phyloP scores from a whole-genome alignment of 1,140 invertebrate genomes.

The Orchesella cincta region DNA sequence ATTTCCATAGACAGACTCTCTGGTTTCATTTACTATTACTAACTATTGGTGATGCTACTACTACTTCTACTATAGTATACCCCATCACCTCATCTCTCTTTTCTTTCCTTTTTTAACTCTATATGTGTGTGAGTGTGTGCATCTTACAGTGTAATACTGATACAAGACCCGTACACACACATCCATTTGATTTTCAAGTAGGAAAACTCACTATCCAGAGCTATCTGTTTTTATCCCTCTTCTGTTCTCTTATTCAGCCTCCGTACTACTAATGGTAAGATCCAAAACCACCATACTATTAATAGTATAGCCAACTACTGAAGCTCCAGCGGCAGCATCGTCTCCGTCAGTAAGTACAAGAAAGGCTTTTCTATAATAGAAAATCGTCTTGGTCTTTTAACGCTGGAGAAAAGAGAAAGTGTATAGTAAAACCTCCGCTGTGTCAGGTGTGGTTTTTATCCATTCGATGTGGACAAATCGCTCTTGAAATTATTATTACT shows the following conservation, averaged over 20 bases:
- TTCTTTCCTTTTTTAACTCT: neutral
- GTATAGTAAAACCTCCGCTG: constrained; percentile 6
- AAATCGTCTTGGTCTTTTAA: constrained; percentile 3
- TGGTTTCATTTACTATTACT: neutral
- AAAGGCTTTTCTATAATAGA: neutral
- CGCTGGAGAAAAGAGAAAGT: constrained; percentile 19
- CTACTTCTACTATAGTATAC: neutral
- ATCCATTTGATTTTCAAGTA: neutral
- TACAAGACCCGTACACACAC: neutral
- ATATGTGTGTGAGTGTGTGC: neutral
- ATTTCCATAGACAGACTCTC: constrained; percentile 1
- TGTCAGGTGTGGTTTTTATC: constrained; percentile 29
- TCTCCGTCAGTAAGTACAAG: neutral
- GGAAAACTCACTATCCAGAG: neutral
- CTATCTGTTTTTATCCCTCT: constrained; percentile 9
- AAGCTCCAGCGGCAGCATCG: neutral
- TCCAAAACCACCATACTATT: neutral
- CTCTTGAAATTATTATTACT: constrained; percentile 17
- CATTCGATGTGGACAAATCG: constrained; percentile 24
- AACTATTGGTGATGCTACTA: neutral
- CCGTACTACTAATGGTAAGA: constrained; percentile 3
- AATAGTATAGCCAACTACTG: neutral
- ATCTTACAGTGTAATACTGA: neutral
- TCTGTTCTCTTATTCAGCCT: neutral
- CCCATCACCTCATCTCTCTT: constrained; percentile 7